These are phyloP conservation scores for Craniophora ligustri DNA, from an alignment of 2,888 invertebrate species.

Conservation along the genomic window DNA sequence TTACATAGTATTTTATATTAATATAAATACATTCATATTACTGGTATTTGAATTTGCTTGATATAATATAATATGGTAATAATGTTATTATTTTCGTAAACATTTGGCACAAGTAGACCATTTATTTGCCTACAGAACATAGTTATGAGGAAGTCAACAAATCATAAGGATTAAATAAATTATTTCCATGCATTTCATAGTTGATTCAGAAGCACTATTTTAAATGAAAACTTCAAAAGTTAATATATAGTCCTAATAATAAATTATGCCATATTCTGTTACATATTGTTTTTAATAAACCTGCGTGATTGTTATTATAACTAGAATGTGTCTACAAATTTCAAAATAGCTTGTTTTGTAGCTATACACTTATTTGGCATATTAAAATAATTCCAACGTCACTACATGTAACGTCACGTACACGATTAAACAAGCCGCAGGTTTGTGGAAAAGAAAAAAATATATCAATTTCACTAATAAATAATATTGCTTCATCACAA, in stretches of 20 bases:
- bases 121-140: slow-evolving; percentile 55
- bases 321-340: slow-evolving; percentile 16
- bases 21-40: slow-evolving; percentile 79
- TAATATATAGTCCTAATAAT: slow-evolving; percentile 6
- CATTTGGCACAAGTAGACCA: slow-evolving; percentile 81
- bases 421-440: slow-evolving; percentile 37
- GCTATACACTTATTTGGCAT: slow-evolving; percentile 51
- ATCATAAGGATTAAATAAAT: slow-evolving; percentile 34
- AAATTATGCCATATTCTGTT: background rate
- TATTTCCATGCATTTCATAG: slow-evolving; percentile 47
- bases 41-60: slow-evolving; percentile 78
- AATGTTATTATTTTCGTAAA: slow-evolving; percentile 63
- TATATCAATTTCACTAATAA: slow-evolving; percentile 78
- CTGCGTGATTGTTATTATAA: slow-evolving; percentile 15
- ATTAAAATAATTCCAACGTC: slow-evolving; percentile 20
- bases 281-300: slow-evolving; percentile 3
- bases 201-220: slow-evolving; percentile 44
- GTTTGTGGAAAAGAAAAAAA: slow-evolving; percentile 56
- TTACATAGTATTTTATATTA: slow-evolving; percentile 72
- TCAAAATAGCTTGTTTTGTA: slow-evolving; percentile 10
- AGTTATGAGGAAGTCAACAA: slow-evolving; percentile 46
- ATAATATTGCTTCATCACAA: slow-evolving; percentile 86
- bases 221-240: slow-evolving; percentile 20
- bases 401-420: slow-evolving; percentile 17
- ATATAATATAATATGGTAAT: slow-evolving; percentile 64